These are phyloP conservation scores for Drosophila falleni DNA, from an alignment of 2,888 invertebrate genomes.

Conservation along the genomic window DNA sequence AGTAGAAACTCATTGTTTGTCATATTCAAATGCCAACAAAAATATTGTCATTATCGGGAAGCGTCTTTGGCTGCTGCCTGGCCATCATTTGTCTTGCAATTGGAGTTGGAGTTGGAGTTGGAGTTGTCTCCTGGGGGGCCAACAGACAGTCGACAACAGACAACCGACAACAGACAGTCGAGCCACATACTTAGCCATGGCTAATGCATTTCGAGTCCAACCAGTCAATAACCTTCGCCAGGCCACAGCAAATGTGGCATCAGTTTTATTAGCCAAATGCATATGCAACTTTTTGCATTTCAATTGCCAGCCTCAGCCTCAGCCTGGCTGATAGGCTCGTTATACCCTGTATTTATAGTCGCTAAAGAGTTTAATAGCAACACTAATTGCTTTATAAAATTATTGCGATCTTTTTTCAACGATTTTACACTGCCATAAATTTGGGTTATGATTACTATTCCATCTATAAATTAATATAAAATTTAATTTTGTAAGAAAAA, in stretches of 20 bases:
- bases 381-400: no score
- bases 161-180: slow-evolving; percentile 2
- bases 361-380: no score
- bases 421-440: no score
- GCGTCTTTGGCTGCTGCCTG: slow-evolving; percentile 24
- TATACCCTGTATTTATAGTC: slow-evolving; percentile 12
- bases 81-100: slow-evolving; percentile 73
- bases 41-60: slow-evolving; percentile 78
- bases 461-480: no score
- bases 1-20: slow-evolving; percentile 69
- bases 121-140: slow-evolving; percentile 61
- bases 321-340: background rate
- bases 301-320: slow-evolving; percentile 34
- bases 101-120: slow-evolving; percentile 32
- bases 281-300: slow-evolving; percentile 38
- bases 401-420: no score
- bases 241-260: background rate
- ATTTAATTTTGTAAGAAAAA: no score
- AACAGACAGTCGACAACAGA: slow-evolving; percentile 5
- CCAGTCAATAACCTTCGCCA: slow-evolving; percentile 49
- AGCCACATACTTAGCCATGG: slow-evolving; percentile 39
- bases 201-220: slow-evolving; percentile 63
- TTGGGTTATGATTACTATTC: no score
- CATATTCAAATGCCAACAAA: slow-evolving; percentile 79
- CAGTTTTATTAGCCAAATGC: slow-evolving; percentile 46